Percentiles rank a stretch among this genome's conserved stretches.
phyloP scores from a whole-genome alignment of 1,140 invertebrate species.

The Panulirus ornatus region DNA sequence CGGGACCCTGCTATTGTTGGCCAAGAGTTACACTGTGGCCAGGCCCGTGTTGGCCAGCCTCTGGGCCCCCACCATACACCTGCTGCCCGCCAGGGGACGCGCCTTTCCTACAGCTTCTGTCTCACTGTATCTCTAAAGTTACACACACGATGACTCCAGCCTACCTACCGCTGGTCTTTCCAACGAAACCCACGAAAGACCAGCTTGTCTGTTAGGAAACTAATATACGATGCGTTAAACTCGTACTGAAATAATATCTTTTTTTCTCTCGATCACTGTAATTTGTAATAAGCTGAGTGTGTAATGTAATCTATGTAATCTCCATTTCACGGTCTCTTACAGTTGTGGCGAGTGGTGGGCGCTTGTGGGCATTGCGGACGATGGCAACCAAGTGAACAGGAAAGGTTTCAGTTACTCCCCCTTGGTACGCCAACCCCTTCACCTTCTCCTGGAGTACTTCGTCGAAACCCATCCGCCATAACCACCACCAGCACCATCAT shows the following conservation, averaged over 20 bases:
- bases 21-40: conserved; percentile 60
- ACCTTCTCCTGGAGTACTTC: conserved; percentile 17
- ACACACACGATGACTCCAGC: too few relatives aligned
- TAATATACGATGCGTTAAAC: too few relatives aligned
- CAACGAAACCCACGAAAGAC: too few relatives aligned
- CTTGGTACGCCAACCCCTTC: not conserved
- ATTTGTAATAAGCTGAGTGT: too few relatives aligned
- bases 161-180: too few relatives aligned
- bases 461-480: not conserved
- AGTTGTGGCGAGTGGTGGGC: not conserved
- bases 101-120: not conserved
- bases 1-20: conserved; percentile 44
- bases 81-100: conserved; percentile 12
- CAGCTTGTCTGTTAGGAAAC: too few relatives aligned
- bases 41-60: conserved; percentile 38
- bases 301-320: too few relatives aligned
- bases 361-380: not conserved
- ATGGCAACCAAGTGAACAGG: conserved; percentile 48
- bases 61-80: conserved; percentile 29
- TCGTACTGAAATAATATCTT: too few relatives aligned
- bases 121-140: not conserved
- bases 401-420: conserved; percentile 47
- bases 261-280: too few relatives aligned
- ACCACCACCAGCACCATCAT: too few relatives aligned
- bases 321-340: not conserved